phyloP scores from a whole-genome alignment of 2,888 invertebrate genomes.

The Drosophila paramelanica region DNA sequence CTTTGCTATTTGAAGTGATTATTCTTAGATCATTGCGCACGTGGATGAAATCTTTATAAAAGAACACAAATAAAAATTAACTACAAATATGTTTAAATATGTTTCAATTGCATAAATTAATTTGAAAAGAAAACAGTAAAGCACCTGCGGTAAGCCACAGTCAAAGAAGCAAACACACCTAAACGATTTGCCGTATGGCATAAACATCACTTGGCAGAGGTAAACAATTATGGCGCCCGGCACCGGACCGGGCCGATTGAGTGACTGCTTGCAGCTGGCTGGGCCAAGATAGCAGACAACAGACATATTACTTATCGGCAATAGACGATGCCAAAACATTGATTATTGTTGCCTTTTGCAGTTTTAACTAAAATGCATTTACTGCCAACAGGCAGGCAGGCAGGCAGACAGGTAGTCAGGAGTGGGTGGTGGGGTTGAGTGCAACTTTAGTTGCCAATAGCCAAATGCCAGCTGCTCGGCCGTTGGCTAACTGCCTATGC shows the following conservation, averaged over 20 bases:
- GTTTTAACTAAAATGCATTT: conserved; percentile 71
- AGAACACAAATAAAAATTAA: not conserved
- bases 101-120: too few relatives aligned
- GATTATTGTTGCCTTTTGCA: conserved; percentile 78
- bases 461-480: conserved; percentile 1
- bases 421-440: too few relatives aligned
- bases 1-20: not conserved
- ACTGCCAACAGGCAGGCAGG: conserved; percentile 27
- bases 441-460: conserved; percentile 13
- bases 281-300: conserved; percentile 51
- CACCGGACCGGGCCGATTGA: conserved; percentile 18
- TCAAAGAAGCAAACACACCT: conserved; percentile 25
- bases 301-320: conserved; percentile 68
- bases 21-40: not conserved
- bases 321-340: conserved; percentile 66
- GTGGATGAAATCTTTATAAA: not conserved
- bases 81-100: too few relatives aligned
- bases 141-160: conserved; percentile 14
- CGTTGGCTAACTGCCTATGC: conserved; percentile 19
- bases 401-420: not conserved
- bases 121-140: conserved; percentile 17
- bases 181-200: conserved; percentile 39
- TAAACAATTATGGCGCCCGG: conserved; percentile 68
- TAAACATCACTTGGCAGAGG: conserved; percentile 36
- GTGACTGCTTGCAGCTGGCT: conserved; percentile 41